phyloP scores from a whole-genome alignment of 2,797 vertebrate genomes.

The Salmo trutta region DNA sequence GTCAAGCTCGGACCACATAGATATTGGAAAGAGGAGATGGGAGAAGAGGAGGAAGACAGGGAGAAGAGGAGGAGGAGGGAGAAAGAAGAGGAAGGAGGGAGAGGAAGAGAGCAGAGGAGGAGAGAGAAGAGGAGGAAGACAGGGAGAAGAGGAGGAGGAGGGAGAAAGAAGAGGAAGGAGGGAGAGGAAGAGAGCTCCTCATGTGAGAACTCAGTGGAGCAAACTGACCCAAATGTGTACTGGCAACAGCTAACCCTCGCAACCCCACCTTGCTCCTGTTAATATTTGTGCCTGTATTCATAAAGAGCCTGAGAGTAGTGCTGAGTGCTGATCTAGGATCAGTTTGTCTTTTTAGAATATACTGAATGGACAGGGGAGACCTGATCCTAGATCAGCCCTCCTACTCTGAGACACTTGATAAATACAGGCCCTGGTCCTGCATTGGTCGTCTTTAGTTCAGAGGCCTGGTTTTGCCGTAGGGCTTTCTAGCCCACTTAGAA shows the following conservation, averaged over 20 bases:
- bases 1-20: constrained; percentile 71
- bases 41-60: too few relatives aligned
- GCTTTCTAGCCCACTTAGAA: neutral
- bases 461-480: constrained; percentile 4
- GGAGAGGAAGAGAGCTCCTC: neutral
- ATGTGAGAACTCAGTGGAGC: constrained; percentile 5
- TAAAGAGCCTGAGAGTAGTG: too few relatives aligned
- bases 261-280: neutral
- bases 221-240: neutral
- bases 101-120: neutral
- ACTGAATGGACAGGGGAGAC: neutral
- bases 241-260: neutral
- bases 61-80: too few relatives aligned
- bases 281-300: neutral
- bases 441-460: constrained; percentile 12
- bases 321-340: too few relatives aligned
- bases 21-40: neutral
- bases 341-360: neutral
- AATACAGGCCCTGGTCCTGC: neutral
- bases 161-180: too few relatives aligned
- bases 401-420: neutral
- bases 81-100: neutral
- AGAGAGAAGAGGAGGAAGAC: neutral
- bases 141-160: too few relatives aligned
- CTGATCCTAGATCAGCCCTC: neutral